phyloP scores from a whole-genome alignment of 2,113 vertebrate genomes.

The Hyperoodon ampullatus region DNA sequence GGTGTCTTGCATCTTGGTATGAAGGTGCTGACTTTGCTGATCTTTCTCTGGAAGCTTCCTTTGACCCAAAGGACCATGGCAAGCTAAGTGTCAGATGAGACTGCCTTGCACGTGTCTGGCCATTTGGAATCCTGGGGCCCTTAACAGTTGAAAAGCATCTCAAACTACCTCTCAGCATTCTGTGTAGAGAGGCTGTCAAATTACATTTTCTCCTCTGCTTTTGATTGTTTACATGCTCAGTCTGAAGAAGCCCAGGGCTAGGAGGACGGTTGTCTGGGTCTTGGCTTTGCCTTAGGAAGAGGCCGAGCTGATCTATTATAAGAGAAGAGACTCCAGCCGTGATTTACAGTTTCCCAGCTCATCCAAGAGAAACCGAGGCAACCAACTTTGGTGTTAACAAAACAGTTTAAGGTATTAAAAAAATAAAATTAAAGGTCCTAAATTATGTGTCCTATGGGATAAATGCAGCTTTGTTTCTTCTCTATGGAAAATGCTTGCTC shows the following conservation, averaged over 20 bases:
- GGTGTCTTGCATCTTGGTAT: conserved; percentile 50
- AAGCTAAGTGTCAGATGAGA: neutral
- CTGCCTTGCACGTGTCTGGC: neutral
- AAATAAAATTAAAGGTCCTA: too few relatives aligned
- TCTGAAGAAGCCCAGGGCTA: neutral
- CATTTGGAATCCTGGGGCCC: neutral
- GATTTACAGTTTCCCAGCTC: neutral
- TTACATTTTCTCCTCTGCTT: neutral
- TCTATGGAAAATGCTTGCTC: neutral
- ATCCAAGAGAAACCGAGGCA: neutral
- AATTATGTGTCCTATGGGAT: neutral
- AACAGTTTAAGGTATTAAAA: neutral
- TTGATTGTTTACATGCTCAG: neutral
- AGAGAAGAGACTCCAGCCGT: neutral
- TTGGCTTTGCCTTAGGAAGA: neutral
- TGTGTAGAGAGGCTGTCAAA: neutral
- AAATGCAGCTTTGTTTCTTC: neutral
- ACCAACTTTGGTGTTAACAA: neutral
- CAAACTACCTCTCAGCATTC: neutral
- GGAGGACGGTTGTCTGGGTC: neutral
- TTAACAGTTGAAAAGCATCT: neutral
- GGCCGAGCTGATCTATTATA: neutral
- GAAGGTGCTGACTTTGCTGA: conserved; percentile 63
- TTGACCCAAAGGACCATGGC: conserved; percentile 20
- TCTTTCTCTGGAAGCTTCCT: neutral